These are phyloP conservation scores for Chinchilla lanigera DNA, from an alignment of 2,113 vertebrate species.

Conservation along the genomic window DNA sequence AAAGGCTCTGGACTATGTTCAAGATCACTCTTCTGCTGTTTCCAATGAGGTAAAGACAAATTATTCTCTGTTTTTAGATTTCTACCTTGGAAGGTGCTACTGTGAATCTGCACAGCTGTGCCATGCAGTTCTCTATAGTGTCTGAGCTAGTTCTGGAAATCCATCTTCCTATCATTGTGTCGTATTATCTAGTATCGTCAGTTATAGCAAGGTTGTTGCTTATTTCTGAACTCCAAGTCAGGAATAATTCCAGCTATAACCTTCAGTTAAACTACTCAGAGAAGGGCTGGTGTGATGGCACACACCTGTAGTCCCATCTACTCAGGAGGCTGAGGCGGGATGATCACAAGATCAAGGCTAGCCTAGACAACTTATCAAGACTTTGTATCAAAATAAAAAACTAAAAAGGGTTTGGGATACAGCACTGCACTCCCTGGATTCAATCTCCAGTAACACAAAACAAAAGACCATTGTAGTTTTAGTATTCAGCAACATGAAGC, in stretches of 20 bases:
- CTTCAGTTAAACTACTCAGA: neutral
- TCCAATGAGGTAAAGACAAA: conserved; percentile 94
- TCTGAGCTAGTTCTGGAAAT: conserved; percentile 24
- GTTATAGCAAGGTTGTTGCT: neutral
- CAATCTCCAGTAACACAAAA: neutral
- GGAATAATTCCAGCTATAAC: neutral
- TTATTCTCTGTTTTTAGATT: conserved; percentile 84
- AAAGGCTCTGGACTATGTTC: conserved; percentile 99
- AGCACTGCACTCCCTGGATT: neutral
- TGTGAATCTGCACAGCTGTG: conserved; percentile 22
- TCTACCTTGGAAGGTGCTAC: conserved; percentile 77
- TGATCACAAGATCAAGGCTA: neutral
- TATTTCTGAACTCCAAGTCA: neutral
- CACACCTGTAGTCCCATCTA: neutral
- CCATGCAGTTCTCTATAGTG: neutral
- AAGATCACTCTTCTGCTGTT: conserved; percentile 93
- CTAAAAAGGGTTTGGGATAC: neutral
- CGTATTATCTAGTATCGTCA: neutral
- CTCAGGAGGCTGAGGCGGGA: neutral
- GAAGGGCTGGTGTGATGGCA: neutral
- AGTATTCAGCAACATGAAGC: neutral
- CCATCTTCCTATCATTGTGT: neutral
- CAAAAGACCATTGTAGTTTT: neutral
- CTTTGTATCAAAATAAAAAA: neutral
- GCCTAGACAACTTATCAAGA: neutral